Evolutionary conservation across 2,113 vertebrate species (phyloP).

Genomic region (Nesoenas mayeri): DNA sequence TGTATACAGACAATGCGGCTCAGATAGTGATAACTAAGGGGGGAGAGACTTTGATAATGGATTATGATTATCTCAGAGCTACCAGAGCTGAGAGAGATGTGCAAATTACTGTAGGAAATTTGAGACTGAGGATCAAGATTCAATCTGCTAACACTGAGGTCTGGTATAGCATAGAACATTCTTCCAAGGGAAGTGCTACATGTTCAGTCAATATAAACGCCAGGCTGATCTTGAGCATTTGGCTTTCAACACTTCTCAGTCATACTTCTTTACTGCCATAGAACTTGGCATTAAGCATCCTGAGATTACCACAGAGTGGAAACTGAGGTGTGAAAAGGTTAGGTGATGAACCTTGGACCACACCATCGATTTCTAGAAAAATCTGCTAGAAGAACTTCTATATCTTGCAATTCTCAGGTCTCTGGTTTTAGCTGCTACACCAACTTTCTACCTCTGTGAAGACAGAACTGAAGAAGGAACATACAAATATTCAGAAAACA

Average conservation of each 20-base stretch:
- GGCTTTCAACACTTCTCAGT: not conserved
- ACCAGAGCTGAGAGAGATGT: not conserved
- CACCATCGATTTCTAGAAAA: not conserved
- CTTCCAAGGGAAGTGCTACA: constrained; percentile 46
- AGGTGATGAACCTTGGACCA: not conserved
- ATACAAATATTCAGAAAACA: not conserved
- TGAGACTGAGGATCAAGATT: not conserved
- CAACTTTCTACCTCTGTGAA: not conserved
- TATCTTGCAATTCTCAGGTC: not conserved
- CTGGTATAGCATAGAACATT: constrained; percentile 42
- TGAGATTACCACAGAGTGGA: not conserved
- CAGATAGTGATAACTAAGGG: constrained; percentile 50
- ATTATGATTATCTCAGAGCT: not conserved
- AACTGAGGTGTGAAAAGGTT: not conserved
- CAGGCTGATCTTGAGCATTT: not conserved
- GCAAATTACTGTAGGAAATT: not conserved
- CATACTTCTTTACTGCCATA: not conserved
- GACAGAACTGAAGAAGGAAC: not conserved
- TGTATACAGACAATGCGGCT: not conserved
- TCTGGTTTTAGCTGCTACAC: not conserved
- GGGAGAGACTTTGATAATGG: not conserved
- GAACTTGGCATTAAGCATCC: not conserved
- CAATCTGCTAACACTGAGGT: constrained; percentile 57
- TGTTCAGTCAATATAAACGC: not conserved
- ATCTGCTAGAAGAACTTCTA: not conserved